Percentiles rank a stretch among this genome's conserved stretches.
These are phyloP conservation scores for Sipha maydis DNA, from an alignment of 2,888 invertebrate species.

Conservation along the genomic window DNA sequence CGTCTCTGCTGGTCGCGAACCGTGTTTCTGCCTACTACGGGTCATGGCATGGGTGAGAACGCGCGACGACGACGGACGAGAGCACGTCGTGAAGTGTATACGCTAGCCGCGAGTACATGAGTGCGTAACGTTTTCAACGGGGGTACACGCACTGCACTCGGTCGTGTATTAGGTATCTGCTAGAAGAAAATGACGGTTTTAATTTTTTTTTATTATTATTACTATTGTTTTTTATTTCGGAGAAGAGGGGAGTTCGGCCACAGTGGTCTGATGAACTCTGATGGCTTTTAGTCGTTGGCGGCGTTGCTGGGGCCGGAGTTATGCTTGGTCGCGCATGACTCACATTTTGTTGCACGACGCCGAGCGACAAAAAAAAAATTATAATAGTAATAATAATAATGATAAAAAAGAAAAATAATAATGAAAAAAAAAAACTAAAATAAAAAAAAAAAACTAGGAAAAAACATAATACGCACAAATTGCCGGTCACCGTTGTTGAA, in stretches of 20 bases:
- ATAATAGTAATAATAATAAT: conserved; percentile 24
- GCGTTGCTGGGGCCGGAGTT: conserved; percentile 63
- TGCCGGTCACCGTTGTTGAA: conserved; percentile 56
- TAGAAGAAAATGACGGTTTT: conserved; percentile 31
- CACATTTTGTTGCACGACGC: conserved; percentile 60
- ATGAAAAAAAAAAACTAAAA: neutral
- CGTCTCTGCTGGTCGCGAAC: conserved; percentile 20
- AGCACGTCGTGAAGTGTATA: neutral
- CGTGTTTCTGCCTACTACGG: too few relatives aligned
- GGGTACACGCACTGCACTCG: neutral
- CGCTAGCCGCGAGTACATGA: neutral
- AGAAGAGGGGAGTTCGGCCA: conserved; percentile 53
- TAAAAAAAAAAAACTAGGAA: conserved; percentile 6
- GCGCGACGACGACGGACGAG: neutral
- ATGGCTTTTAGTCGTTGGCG: conserved; percentile 43
- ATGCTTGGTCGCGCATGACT: conserved; percentile 64
- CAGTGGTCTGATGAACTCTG: conserved; percentile 57
- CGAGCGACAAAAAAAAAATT: conserved; percentile 40
- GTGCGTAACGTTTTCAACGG: neutral
- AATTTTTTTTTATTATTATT: neutral
- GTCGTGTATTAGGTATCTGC: neutral
- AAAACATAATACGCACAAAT: conserved; percentile 51
- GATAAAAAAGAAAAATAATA: neutral
- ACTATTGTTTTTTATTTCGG: neutral
- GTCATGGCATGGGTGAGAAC: neutral